Evolutionary conservation across 2,797 vertebrate species (phyloP), one percentile per base, ranked within the genome.

Genomic region (Chelonia mydas): DNA sequence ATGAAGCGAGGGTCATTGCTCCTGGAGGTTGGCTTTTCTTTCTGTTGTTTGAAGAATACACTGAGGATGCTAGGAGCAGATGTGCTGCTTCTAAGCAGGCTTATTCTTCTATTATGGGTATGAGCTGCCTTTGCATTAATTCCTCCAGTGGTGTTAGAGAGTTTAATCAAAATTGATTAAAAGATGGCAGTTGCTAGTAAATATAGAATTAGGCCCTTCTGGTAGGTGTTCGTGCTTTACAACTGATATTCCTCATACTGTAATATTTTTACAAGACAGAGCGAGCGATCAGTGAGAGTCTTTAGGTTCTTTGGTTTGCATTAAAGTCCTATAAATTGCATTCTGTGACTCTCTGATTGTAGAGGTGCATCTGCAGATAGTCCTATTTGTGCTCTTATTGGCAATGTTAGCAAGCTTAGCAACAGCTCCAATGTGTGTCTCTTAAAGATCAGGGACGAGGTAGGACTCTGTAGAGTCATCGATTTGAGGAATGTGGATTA

Each of bases 51-150:
- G 92, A 91, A 94, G 92, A 92, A 96, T 95, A 88, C 90, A 92
- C 91, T 88, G 92, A 96, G 91, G 94, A 97, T 86, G 93, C 86
- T 93, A 91, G 90, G 95, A 97, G 96, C 97, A 97, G 96, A 97
- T 96, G 97, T 92, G 93, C 86, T 86, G 87, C 77, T 90, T 94
- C 94, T 96, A 3, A 91, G 90, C 19, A 0, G 80, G 90, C 57
- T 91, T 95, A 76, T 94, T 96, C 94, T 83, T 47, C 89, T 88
- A 1, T 41, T 91, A 68, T 27, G 88, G 91, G 82, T 91, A 83
- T 0, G 61, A 93, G 78, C 91, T 96, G 92, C 86, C 83, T 95
- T 91, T 91, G 87, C 95, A 81, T 94, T 94, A 89, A 96, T 93
- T 90, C 89, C 81, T 95, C 61, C 0, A 12, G 65, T 84, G 54